Conservation (phyloP, 2,113 vertebrate species). For the Ptilorrhoa leucosticta region DNA sequence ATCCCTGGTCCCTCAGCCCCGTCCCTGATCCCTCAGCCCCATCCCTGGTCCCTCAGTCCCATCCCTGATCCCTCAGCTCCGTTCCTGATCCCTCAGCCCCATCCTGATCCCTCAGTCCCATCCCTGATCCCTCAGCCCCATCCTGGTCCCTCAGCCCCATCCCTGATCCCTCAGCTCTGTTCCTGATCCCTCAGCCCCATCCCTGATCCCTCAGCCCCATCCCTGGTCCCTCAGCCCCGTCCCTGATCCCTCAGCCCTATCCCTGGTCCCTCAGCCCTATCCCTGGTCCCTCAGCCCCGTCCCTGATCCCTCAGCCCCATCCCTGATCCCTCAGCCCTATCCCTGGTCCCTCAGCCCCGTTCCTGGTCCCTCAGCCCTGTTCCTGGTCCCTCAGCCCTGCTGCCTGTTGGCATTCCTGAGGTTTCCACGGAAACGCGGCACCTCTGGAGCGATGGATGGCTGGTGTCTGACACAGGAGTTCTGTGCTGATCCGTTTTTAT, state of each 20-base stretch:
- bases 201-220: background rate
- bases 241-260: background rate
- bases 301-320: accelerated
- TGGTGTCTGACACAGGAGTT: background rate
- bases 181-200: accelerated
- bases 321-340: accelerated
- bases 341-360: accelerated
- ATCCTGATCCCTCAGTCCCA: background rate
- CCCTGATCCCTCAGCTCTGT: accelerated
- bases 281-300: too few relatives aligned
- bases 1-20: accelerated
- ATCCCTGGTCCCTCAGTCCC: accelerated
- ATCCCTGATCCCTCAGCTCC: accelerated
- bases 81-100: background rate
- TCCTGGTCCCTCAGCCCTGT: background rate
- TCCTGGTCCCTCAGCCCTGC: accelerated
- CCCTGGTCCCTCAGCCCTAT: accelerated
- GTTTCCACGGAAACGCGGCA: slow-evolving; percentile 36
- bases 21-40: accelerated
- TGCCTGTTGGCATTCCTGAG: background rate
- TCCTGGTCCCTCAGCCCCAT: accelerated
- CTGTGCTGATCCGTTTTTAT: background rate
- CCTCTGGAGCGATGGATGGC: background rate
- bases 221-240: accelerated
- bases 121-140: accelerated